Conservation (phyloP, 2,888 invertebrate genomes). For the Argynnis bischoffii region DNA sequence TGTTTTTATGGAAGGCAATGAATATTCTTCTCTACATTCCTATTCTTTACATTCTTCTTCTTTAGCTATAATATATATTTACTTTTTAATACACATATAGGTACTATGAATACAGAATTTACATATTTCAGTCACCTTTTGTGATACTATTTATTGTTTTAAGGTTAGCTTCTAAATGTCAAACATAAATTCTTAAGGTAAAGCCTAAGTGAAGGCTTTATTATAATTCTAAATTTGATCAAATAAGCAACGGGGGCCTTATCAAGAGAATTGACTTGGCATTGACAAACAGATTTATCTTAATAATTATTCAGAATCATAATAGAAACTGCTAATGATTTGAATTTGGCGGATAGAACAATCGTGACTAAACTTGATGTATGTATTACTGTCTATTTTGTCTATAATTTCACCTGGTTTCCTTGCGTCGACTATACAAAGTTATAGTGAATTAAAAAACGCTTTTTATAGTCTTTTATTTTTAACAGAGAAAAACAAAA, state of each 20-base stretch:
- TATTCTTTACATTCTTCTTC: too few relatives aligned
- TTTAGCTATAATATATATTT: too few relatives aligned
- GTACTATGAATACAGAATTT: not conserved
- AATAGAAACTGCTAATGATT: conserved; percentile 20
- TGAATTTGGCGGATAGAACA: not conserved
- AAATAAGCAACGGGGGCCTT: conserved; percentile 4
- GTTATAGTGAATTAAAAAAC: too few relatives aligned
- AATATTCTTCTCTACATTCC: too few relatives aligned
- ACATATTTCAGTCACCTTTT: conserved; percentile 2
- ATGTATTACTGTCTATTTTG: not conserved
- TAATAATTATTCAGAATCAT: conserved; percentile 18
- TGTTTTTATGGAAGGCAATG: too few relatives aligned
- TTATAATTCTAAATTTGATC: conserved; percentile 15
- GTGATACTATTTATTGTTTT: conserved; percentile 3
- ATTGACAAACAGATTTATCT: conserved; percentile 24
- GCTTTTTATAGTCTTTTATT: too few relatives aligned
- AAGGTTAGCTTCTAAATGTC: conserved; percentile 15
- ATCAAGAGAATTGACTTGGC: conserved; percentile 5
- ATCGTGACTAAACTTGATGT: not conserved
- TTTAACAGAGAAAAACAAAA: too few relatives aligned
- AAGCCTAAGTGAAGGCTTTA: conserved; percentile 20
- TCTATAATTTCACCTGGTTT: too few relatives aligned
- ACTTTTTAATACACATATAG: too few relatives aligned
- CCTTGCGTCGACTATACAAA: too few relatives aligned
- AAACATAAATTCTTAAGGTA: conserved; percentile 18